phyloP scores from a whole-genome alignment of 2,113 vertebrate species.

The Balaeniceps rex region DNA sequence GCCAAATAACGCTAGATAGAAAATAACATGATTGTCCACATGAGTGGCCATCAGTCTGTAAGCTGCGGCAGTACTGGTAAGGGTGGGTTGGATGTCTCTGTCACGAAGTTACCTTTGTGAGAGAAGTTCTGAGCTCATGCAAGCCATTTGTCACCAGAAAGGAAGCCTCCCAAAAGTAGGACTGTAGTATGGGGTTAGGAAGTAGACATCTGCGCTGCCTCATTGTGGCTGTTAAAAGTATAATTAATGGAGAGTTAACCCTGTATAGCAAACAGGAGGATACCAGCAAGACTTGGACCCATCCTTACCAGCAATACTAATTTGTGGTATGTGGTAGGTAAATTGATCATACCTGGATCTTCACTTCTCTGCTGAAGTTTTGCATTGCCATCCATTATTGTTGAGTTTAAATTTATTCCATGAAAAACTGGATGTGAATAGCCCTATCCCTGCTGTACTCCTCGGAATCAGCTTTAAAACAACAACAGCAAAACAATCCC shows the following conservation, averaged over 20 bases:
- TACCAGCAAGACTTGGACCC: not conserved
- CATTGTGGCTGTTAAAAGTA: not conserved
- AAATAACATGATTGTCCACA: not conserved
- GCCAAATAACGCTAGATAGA: not conserved
- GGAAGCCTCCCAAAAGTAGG: not conserved
- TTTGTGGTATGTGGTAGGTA: not conserved
- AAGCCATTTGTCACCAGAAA: not conserved
- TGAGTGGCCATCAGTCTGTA: not conserved
- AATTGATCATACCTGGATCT: not conserved
- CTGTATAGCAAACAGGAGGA: not conserved
- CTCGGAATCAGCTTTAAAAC: not conserved
- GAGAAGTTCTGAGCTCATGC: not conserved
- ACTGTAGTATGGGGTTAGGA: not conserved
- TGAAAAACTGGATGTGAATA: not conserved
- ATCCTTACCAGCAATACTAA: rapidly evolving
- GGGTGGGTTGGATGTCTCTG: not conserved
- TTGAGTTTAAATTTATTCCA: not conserved
- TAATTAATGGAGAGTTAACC: not conserved
- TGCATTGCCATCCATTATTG: not conserved
- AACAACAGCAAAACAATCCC: not conserved
- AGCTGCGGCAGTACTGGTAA: not conserved
- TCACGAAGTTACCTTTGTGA: rapidly evolving
- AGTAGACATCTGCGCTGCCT: not conserved
- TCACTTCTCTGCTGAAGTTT: not conserved
- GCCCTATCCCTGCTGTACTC: not conserved